These are phyloP conservation scores for Heliconius ethilla DNA, from an alignment of 2,888 invertebrate genomes.

Conservation along the genomic window DNA sequence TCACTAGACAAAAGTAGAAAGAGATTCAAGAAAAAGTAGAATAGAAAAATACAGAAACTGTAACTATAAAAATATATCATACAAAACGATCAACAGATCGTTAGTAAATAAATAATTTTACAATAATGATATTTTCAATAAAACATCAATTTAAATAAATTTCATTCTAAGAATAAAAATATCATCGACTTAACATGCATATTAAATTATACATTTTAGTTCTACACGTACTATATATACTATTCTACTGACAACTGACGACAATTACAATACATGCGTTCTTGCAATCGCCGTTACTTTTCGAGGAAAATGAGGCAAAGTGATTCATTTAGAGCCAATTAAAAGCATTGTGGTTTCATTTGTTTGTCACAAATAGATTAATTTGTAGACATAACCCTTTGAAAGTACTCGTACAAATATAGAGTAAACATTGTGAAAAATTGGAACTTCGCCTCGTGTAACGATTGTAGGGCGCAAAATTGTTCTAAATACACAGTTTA, in stretches of 20 bases:
- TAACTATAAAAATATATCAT: neutral
- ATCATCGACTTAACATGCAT: neutral
- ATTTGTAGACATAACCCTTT: conserved; percentile 43
- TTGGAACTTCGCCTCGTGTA: conserved; percentile 45
- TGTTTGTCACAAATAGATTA: conserved; percentile 45
- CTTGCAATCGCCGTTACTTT: conserved; percentile 26
- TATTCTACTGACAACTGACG: neutral
- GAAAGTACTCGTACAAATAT: neutral
- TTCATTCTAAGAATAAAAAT: neutral
- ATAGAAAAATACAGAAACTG: too few species aligned
- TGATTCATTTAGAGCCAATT: conserved; percentile 42
- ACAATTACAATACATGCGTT: conserved; percentile 8
- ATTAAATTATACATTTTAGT: neutral
- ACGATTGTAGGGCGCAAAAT: conserved; percentile 30
- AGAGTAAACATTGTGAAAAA: conserved; percentile 30
- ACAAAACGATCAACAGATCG: neutral
- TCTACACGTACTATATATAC: neutral
- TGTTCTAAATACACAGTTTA: conserved; percentile 17
- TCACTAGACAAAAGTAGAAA: too few species aligned
- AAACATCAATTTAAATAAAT: neutral
- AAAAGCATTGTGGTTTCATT: conserved; percentile 44
- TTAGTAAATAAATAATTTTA: neutral
- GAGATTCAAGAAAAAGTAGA: too few species aligned
- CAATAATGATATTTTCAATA: neutral
- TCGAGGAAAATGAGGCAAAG: conserved; percentile 44